phyloP scores from a whole-genome alignment of 2,888 invertebrate genomes.

The Trypoxylon attenuatum region DNA sequence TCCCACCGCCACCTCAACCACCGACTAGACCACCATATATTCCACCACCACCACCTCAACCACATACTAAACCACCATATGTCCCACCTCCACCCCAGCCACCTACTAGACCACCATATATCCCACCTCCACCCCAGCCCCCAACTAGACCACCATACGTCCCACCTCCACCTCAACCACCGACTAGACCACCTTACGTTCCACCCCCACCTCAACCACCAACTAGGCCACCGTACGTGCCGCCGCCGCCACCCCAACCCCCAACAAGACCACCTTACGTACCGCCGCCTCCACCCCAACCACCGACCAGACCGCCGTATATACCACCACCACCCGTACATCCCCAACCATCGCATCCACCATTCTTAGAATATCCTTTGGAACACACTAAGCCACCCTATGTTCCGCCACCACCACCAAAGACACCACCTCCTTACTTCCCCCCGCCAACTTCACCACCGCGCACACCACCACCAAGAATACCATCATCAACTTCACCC shows the following conservation, averaged over 20 bases:
- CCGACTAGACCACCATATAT: neutral
- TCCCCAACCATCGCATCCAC: conserved; percentile 61
- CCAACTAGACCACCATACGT: conserved; percentile 37
- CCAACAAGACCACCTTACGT: neutral
- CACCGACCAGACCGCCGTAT: conserved; percentile 48
- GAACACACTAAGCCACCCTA: no score
- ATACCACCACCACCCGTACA: conserved; percentile 70
- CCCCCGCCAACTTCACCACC: conserved; percentile 25
- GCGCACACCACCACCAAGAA: neutral
- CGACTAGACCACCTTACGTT: conserved; percentile 18
- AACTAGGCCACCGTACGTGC: conserved; percentile 28
- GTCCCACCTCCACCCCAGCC: conserved; percentile 70
- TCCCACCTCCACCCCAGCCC: conserved; percentile 35
- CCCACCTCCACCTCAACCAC: conserved; percentile 36
- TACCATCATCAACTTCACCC: conserved; percentile 6
- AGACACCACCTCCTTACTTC: conserved; percentile 18
- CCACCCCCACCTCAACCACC: conserved; percentile 29
- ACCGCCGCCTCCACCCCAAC: conserved; percentile 61
- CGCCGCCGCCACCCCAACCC: conserved; percentile 13
- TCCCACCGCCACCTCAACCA: neutral
- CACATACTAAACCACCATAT: conserved; percentile 44
- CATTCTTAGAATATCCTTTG: conserved; percentile 45
- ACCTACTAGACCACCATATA: conserved; percentile 43
- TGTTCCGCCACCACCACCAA: conserved; percentile 36
- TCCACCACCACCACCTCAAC: conserved; percentile 15